A percentile compares a stretch with the other conserved stretches of the same genome.
These are phyloP conservation scores for Blera fallax DNA, from an alignment of 2,888 invertebrate species.

Conservation along the genomic window DNA sequence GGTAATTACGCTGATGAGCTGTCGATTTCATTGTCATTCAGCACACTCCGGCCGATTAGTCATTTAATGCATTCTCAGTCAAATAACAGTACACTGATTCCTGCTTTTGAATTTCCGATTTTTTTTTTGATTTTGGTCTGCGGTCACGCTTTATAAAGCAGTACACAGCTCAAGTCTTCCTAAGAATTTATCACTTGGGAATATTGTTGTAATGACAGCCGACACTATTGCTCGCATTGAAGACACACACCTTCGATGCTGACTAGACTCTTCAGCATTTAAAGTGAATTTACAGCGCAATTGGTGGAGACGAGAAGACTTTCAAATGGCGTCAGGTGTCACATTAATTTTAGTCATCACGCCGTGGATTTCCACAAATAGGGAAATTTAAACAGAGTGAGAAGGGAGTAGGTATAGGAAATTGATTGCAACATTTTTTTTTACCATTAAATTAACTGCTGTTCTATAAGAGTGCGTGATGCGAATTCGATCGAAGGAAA, in stretches of 20 bases:
- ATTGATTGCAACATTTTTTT: slow-evolving; percentile 7
- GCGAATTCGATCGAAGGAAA: slow-evolving; percentile 9
- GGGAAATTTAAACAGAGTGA: not conserved
- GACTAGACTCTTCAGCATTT: slow-evolving; percentile 36
- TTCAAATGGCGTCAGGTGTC: slow-evolving; percentile 58
- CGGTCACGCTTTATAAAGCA: slow-evolving; percentile 5
- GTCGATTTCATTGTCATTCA: slow-evolving; percentile 46
- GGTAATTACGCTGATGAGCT: slow-evolving; percentile 34
- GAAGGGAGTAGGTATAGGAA: slow-evolving; percentile 1
- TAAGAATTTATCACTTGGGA: slow-evolving; percentile 4
- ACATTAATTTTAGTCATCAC: slow-evolving; percentile 38
- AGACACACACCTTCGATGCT: slow-evolving; percentile 29
- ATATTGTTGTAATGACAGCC: slow-evolving; percentile 7
- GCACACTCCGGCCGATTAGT: slow-evolving; percentile 29
- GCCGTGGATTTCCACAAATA: slow-evolving; percentile 18
- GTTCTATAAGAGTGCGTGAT: slow-evolving; percentile 25
- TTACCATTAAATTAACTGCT: slow-evolving; percentile 1
- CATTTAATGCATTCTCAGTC: slow-evolving; percentile 15
- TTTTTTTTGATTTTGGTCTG: not conserved
- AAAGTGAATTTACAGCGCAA: slow-evolving; percentile 31
- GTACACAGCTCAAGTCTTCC: slow-evolving; percentile 6
- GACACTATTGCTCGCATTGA: slow-evolving; percentile 22
- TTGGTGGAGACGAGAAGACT: slow-evolving; percentile 31
- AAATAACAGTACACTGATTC: slow-evolving; percentile 40
- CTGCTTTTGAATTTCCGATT: not conserved